Base-by-base conservation (phyloP, 2,888 invertebrate species). In the Synanthedon tipuliformis region DNA sequence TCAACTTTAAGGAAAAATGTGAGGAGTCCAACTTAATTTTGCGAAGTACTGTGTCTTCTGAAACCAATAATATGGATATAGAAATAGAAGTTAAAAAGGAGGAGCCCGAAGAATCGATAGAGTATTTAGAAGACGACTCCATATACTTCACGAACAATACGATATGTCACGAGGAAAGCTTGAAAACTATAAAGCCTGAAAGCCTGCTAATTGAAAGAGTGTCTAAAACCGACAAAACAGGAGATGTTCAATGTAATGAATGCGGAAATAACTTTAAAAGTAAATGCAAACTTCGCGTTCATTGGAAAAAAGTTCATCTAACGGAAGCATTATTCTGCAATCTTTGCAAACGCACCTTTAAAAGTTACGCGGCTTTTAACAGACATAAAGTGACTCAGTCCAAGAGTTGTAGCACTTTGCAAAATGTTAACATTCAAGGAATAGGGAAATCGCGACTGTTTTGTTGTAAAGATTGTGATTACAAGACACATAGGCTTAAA, bases 1-100 rank as follows among this genome's bases (percentile, higher is more conserved):
- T 81, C 7, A 65, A 63, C 23, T 85, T 86, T 55, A 81, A 76
- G 59, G 61, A 66, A 15, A 80, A 77, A 56, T 86, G 85, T 60
- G 73, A 77, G 56, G 66, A 55, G 41, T 75, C 83, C 0, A 69
- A 81, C 55, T 56, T 61, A 11, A 58, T 76, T 13, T 61, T 82
- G 34, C 64, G 57, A 7, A 60, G 63, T 13, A 54, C 63, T 34
- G 34, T 34, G 3, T 50, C 53, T 41, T 50, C 50, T 40, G 51
- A 13, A 4, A 48, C 52, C 13, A 16, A 49, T 23, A 3, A 23
- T 23, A 5, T 23, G 5, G 23, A 23, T 10, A 13, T 52, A 2
- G 53, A 52, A 41, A 52, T 53, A 27, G 51, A 55, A 48, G 54
- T 70, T 1, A 69, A 73, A 53, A 69, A 66, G 48, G 69, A 71